These are phyloP conservation scores for Strigamia maritima DNA, from an alignment of 2,888 invertebrate species.

Conservation along the genomic window DNA sequence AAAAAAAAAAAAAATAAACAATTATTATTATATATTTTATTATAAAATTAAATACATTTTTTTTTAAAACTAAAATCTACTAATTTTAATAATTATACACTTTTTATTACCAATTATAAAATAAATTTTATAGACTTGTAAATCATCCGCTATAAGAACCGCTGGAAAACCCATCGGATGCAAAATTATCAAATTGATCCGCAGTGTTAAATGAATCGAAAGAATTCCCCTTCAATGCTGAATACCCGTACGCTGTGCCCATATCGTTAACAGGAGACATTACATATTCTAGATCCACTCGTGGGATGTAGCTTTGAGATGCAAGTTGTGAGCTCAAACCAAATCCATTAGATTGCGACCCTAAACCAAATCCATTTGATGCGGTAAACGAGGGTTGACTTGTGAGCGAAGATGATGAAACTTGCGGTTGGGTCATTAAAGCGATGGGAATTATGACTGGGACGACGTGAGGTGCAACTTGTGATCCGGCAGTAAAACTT, in stretches of 20 bases:
- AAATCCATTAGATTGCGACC: not conserved
- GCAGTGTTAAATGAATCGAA: slow-evolving; percentile 3
- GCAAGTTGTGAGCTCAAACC: not conserved
- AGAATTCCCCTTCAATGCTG: not conserved
- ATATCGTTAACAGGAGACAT: not conserved
- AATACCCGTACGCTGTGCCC: not conserved
- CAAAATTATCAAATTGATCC: slow-evolving; percentile 2
- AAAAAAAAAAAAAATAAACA: too few species aligned
- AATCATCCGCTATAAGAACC: not conserved
- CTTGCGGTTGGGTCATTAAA: slow-evolving; percentile 8
- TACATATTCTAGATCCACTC: not conserved
- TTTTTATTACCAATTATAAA: too few species aligned
- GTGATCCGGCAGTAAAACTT: not conserved
- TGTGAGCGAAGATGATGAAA: not conserved
- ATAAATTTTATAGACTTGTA: not conserved
- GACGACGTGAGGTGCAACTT: slow-evolving; percentile 3
- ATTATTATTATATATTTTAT: too few species aligned
- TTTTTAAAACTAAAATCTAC: too few species aligned
- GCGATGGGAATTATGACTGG: slow-evolving; percentile 29
- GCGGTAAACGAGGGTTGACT: not conserved
- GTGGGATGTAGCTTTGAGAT: not conserved
- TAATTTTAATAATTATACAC: too few species aligned
- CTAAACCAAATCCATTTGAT: not conserved
- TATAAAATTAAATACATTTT: too few species aligned
- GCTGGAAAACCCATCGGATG: not conserved